Base-by-base conservation (phyloP, 2,888 invertebrate species). In the Stratiomys singularior region DNA sequence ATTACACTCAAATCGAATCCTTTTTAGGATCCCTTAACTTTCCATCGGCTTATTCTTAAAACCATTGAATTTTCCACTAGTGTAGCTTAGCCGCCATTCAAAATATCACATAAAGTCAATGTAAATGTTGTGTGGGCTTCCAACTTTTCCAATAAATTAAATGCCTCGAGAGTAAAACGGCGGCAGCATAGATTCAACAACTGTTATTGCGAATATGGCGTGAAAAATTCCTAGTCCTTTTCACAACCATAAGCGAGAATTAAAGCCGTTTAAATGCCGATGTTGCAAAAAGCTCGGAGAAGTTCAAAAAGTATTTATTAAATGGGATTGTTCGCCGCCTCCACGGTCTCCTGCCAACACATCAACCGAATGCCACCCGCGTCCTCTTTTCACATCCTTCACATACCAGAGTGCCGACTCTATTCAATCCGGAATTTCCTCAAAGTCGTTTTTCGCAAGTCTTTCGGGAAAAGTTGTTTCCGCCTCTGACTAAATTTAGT, bases 71-170 rank as follows among this genome's bases (percentile, higher is more conserved):
- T 52, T 18, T 4, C 15, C 52, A 9, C 52, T 13, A 52, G 3
- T 4, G 3, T 9, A 9, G 3, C 52, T 13, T 9, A 52, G 2
- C 52, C 15, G 4, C 52, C 52, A 52, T 18, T 52, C 7, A 15
- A 4, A 52, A 52, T 18, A 52, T 52, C 52, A 52, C 52, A 52
- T 52, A 13, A 52, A 52, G 18, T 13, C 52, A 4, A 15, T 18
- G 52, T 52, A 15, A 52, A 52, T 52, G 52, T n/a, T 52, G 52
- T 52, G 52, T 52, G 52, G 18, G 52, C 18, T 58, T 72, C 18
- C 13, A 74, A 74, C 74, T 74, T 74, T 74, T 74, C 60, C 60
- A 60, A 74, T 74, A 74, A 74, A 74, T 58, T 58, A 74, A 74
- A 58, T 74, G 60, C 23, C 74, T 74, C 1, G 60, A 37, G 74